Base-by-base conservation (phyloP, 2,113 vertebrate species). In the Neolamprologus tretocephalus region DNA sequence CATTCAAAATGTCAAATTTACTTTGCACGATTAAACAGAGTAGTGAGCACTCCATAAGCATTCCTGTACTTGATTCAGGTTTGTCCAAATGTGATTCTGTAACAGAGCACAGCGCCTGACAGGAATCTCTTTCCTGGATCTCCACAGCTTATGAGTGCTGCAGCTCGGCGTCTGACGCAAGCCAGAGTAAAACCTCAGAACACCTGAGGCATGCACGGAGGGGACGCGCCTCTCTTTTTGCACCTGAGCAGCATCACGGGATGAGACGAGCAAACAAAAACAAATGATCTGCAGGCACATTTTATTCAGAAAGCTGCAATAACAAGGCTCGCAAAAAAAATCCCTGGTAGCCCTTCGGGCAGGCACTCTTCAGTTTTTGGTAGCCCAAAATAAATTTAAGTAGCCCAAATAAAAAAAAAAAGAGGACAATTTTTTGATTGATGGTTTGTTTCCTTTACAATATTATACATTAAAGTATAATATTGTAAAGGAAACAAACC, bases 111-210 rank as follows among this genome's bases (percentile, higher is more conserved):
- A 51, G 26, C 2, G 1, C 28, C 73, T 31, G 42, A n/a, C 16
- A 23, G 6, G 17, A 13, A 33, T 33, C 26, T 51, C 45, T 78
- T 33, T 78, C 45, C 45, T 33, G 45, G 73, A 78, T 12, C 73
- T 51, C 17, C 26, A n/a, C 45, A 33, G 73, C 73, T 51, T n/a
- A 6, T 19, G 7, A n/a, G 73, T 17, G 68, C 73, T n/a, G 9
- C 8, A 21, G 23, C 79, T 87, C 35, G 1, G 54, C 6, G 47
- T 68, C 89, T 93, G 93, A 91, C 28, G 83, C 82, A 89, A 87
- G 86, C 8, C 14, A 8, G n/a, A 61, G 86, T 83, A 89, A 92
- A 86, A 35, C 13, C 2, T 61, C 6, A 7, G 33, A 49, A 8
- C 2, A 84, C 87, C 81, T 11, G 35, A 79, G 84, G 89, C 37